A percentile compares a stretch with the other conserved stretches of the same genome.
Conservation (phyloP, 1,140 invertebrate genomes). For the Ericerus pela region DNA sequence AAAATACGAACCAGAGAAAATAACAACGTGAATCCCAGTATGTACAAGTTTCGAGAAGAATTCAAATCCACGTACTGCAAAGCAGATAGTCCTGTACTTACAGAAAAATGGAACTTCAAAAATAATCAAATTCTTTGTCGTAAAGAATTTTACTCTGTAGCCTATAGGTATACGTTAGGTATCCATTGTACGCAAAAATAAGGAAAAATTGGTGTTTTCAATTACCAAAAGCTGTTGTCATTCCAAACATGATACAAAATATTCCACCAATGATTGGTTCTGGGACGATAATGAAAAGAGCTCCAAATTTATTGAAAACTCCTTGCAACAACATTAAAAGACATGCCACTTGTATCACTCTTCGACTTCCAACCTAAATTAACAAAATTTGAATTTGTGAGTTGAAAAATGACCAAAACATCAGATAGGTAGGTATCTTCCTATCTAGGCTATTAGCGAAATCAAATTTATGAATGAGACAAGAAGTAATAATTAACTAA, state of each 20-base stretch:
- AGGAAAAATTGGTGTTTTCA: too few relatives aligned
- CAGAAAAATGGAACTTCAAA: too few relatives aligned
- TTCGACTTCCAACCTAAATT: slow-evolving; percentile 59
- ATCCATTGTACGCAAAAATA: too few relatives aligned
- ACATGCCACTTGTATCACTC: slow-evolving; percentile 69
- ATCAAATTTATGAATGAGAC: too few relatives aligned
- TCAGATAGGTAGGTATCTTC: too few relatives aligned
- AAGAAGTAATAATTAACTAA: too few relatives aligned
- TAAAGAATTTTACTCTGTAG: too few relatives aligned
- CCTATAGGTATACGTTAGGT: too few relatives aligned
- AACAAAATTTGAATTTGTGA: too few relatives aligned
- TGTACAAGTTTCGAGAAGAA: slow-evolving; percentile 68
- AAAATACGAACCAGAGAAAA: slow-evolving; percentile 48
- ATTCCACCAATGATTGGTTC: slow-evolving; percentile 76
- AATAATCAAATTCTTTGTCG: slow-evolving; percentile 7
- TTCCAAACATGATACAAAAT: slow-evolving; percentile 75
- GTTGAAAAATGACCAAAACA: too few relatives aligned
- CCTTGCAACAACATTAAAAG: slow-evolving; percentile 63
- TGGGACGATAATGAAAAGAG: slow-evolving; percentile 74
- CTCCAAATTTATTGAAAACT: slow-evolving; percentile 65
- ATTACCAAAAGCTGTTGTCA: slow-evolving; percentile 64
- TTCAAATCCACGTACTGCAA: slow-evolving; percentile 68
- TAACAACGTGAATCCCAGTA: slow-evolving; percentile 75
- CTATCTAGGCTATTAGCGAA: too few relatives aligned
- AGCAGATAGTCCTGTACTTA: slow-evolving; percentile 60